Conservation (phyloP, 37 sponge, comb jelly and placozoan genomes). For the Agelas oroides region DNA sequence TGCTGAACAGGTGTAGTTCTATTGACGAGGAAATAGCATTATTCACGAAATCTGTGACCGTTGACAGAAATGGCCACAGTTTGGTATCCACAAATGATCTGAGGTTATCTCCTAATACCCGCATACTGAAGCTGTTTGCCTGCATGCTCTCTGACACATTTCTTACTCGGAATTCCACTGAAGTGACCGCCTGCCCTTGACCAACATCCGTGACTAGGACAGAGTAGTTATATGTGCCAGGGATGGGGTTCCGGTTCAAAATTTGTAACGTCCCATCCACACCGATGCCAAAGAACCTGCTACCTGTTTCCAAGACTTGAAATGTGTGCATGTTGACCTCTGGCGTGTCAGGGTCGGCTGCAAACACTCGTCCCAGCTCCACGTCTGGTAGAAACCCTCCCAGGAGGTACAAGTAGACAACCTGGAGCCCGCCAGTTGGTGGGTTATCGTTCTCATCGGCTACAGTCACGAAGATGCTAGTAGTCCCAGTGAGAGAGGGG, state of each 20-base stretch:
- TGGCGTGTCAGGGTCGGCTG: conserved; percentile 66
- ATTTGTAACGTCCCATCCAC: conserved; percentile 22
- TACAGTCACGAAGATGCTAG: conserved; percentile 51
- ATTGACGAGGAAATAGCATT: neutral
- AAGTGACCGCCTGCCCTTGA: neutral
- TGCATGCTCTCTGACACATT: conserved; percentile 3
- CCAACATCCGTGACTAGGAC: conserved; percentile 50
- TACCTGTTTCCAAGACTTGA: neutral
- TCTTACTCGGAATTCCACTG: conserved; percentile 1
- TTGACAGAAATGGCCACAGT: conserved; percentile 2
- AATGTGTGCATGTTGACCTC: conserved; percentile 53
- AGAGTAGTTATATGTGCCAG: conserved; percentile 19
- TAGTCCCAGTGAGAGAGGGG: conserved; percentile 62
- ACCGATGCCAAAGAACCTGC: neutral
- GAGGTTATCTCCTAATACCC: conserved; percentile 3
- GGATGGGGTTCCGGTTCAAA: conserved; percentile 17
- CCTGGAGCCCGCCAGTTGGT: conserved; percentile 51
- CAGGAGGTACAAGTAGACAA: conserved; percentile 47
- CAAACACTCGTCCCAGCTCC: conserved; percentile 42
- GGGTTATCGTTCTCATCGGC: conserved; percentile 74
- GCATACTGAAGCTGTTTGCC: conserved; percentile 41
- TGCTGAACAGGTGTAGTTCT: conserved; percentile 31
- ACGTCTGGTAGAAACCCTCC: conserved; percentile 8
- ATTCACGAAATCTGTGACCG: neutral
- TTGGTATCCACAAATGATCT: conserved; percentile 28